Base-by-base conservation (phyloP, 2,113 vertebrate genomes). In the Meles meles region DNA sequence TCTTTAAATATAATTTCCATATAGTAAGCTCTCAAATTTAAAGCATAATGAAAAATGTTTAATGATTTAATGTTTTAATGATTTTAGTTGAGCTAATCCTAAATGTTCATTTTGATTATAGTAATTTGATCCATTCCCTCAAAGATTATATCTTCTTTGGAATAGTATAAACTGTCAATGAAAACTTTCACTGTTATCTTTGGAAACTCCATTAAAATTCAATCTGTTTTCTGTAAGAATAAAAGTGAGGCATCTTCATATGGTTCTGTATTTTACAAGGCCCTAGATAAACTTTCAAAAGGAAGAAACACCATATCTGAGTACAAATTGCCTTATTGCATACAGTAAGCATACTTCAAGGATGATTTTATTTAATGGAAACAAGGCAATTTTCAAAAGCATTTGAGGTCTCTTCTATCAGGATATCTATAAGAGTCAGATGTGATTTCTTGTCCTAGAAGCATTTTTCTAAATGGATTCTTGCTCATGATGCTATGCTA, bases 361-460 rank as follows among this genome's bases (percentile, higher is more conserved):
- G 34, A 65, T 52, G 71, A 37, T 88, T 52, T 34, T 31, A 17
- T 93, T 95, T 97, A 72, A 79, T 90, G 87, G 44, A 44, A 13
- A 90, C 1, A 7, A 90, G 67, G 20, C 25, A 69, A 5, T 96
- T 97, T 95, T 95, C 31, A 86, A 69, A 77, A 96, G 80, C 94
- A 90, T 82, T 84, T 91, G 97, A 77, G 96, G 96, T 96, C 93
- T 96, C 85, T 77, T 96, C 94, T 72, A 86, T 72, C 52, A 96
- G 90, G 91, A 88, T 85, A 96, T 97, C 83, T 72, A 59, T 55
- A 74, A 92, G 37, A 93, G 31, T 90, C 21, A 55, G 10, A 69
- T 87, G 44, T 76, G 27, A 23, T 84, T 89, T 86, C 17, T 79
- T 74, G 14, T 44, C 13, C 39, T 31, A 84, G 37, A 93, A 69